phyloP scores from a whole-genome alignment of 2,113 vertebrate genomes.

The Machaerirhynchus nigripectus region DNA sequence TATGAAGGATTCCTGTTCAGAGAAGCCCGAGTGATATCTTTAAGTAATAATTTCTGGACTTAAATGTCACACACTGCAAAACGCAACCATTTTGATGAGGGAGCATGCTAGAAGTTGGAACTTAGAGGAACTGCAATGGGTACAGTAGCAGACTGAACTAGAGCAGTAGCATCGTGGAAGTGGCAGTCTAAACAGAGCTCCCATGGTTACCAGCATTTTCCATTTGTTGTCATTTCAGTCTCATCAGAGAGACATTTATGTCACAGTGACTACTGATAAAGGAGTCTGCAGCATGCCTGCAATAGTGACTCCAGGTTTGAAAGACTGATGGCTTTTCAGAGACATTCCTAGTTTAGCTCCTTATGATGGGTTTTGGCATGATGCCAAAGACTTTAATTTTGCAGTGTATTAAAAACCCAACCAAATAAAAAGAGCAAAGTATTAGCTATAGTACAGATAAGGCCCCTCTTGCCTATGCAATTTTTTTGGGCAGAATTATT shows the following conservation, averaged over 20 bases:
- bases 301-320: background rate
- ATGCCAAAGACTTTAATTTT: background rate
- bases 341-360: background rate
- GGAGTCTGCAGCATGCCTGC: background rate
- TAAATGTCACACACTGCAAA: background rate
- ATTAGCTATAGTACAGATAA: background rate
- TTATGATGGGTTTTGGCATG: background rate
- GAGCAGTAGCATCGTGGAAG: slow-evolving; percentile 4
- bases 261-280: background rate
- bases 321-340: background rate
- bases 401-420: background rate
- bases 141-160: background rate
- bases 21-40: background rate
- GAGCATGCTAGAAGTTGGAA: background rate
- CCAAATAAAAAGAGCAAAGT: background rate
- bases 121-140: background rate
- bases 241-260: background rate
- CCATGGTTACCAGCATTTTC: slow-evolving; percentile 16
- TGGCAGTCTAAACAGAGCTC: slow-evolving; percentile 25
- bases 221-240: slow-evolving; percentile 28
- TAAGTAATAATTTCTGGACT: background rate
- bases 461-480: background rate
- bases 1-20: background rate
- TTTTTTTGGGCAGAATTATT: background rate
- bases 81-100: background rate